Evolutionary conservation across 2,797 vertebrate species (phyloP), one percentile per base, ranked within the genome.

Genomic region (Sus cebifrons): DNA sequence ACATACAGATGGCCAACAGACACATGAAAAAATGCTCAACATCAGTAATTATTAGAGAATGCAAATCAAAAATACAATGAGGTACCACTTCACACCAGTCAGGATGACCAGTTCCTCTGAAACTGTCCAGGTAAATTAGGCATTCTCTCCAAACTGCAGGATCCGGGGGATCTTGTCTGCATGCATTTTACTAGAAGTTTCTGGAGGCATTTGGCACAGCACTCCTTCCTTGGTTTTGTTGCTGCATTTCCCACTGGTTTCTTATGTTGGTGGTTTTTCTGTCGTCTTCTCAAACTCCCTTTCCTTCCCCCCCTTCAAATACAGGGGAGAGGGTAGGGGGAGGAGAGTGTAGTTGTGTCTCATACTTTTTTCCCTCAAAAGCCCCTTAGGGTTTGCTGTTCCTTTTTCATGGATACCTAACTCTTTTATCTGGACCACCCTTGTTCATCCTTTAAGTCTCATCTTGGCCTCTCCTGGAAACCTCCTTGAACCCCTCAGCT

Each of bases 161-260:
- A 81, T 93, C 74, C 20, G 18, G 40, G 40, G 58, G 15, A 68
- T 87, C 81, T 91, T 71, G 81, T 91, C 62, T 49, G 17, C 75
- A 16, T 17, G 15, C 25, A 65, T 17, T 32, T 96, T 40, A 67
- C 64, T 54, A 60, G 91, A 89, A 95, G 27, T 77, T 89, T 88
- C 91, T 93, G 49, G 54, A 95, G 29, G 70, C 67, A 71, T 73
- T 62, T 91, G 91, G 65, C 89, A 67, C n/a, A 67, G 16, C 32
- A 71, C 49, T 74, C 60, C 20, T 65, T 25, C 6, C 60, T n/a
- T 94, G 78, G 18, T n/a, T 88, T 58, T 87, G 65, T 68, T 81
- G 49, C 88, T 90, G 44, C 27, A 2, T 70, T 88, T 92, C 64
- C 17, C 85, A 10, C 20, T 49, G n/a, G 49, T 73, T 74, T 32